Evolutionary conservation across 37 sponge, comb jelly and placozoan genomes (phyloP).

Genomic region (Chondrosia reniformis): DNA sequence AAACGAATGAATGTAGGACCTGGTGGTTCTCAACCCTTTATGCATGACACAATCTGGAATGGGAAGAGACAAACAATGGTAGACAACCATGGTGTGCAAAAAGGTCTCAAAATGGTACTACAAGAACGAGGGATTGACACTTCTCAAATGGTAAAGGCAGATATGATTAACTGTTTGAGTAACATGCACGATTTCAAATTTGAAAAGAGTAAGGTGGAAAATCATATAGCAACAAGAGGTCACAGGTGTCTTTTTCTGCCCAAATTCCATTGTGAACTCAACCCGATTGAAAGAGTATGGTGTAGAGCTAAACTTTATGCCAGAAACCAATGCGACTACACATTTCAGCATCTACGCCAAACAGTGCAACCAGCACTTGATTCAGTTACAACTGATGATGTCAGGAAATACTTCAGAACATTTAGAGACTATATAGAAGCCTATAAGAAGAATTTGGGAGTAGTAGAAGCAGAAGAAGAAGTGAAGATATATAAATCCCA

Average conservation of each 20-base stretch:
- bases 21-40: conserved; percentile 16
- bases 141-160: not conserved
- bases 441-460: conserved; percentile 10
- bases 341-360: not conserved
- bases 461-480: not conserved
- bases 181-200: conserved; percentile 1
- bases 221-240: not conserved
- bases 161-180: not conserved
- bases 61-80: conserved; percentile 1
- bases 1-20: conserved; percentile 27
- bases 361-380: conserved; percentile 8
- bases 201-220: conserved; percentile 8
- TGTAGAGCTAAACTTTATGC: conserved; percentile 18
- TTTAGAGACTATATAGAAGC: conserved; percentile 7
- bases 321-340: conserved; percentile 30
- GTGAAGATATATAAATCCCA: not conserved
- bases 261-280: conserved; percentile 27
- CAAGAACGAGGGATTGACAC: not conserved
- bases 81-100: not conserved
- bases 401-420: conserved; percentile 31
- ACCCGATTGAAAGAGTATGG: conserved; percentile 38
- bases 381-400: not conserved
- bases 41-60: not conserved
- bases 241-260: not conserved
- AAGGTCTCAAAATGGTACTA: conserved; percentile 2